Base-by-base conservation (phyloP, 92 coral and sea anemone species). In the Phenganax marumi region DNA sequence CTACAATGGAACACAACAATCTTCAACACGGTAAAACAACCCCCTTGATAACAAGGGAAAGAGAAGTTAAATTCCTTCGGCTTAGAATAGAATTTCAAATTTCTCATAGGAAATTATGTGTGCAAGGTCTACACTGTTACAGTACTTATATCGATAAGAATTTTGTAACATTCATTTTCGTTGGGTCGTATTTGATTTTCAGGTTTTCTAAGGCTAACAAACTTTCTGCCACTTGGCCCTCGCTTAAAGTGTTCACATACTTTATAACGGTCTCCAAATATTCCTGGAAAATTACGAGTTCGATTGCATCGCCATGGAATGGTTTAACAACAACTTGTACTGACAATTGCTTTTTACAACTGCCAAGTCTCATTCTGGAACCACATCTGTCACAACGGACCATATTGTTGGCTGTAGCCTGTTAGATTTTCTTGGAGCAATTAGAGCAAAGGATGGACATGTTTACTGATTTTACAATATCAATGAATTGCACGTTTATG, bases 41-140 rank as follows among this genome's bases (percentile, higher is more conserved):
- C 61, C 87, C 93, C 65, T 80, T 83, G 68, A 89, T 85, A 39
- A 90, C 55, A 46, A 87, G 85, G n/a, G 81, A 84, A 50, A 87
- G 75, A 24, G 86, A 83, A 62, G 90, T 89, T 49, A 87, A 86
- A 80, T 78, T 33, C 43, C 43, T 33, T 33, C 4, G 43, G 43
- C 43, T 33, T 33, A 33, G 43, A 4, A 33, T 33, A 33, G 43
- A 33, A 33, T 33, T 33, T 4, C 43, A 33, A 33, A 1, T 33
- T 33, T 33, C 43, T 33, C 43, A 33, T 33, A 33, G 43, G 43
- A 33, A 1, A 33, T 33, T 33, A 33, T 33, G 43, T 33, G 43
- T 4, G 4, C 1, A 33, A 33, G 43, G 43, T 33, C 43, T 86
- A 22, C 82, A 76, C 75, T 89, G 43, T 33, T 33, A 33, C 43